These are phyloP conservation scores for Chorisops tibialis DNA, from an alignment of 2,888 invertebrate genomes.

Conservation along the genomic window DNA sequence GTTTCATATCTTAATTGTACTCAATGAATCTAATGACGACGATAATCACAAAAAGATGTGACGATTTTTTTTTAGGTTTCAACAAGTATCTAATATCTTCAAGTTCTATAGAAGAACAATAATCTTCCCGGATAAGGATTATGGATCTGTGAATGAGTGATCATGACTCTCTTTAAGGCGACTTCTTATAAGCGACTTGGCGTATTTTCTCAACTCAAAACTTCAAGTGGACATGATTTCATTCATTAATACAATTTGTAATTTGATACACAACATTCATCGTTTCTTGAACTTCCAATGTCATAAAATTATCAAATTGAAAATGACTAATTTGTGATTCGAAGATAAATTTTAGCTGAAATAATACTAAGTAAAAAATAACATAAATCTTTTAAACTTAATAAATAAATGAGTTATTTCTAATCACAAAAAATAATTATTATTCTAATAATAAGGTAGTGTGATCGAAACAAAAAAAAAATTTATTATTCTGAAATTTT, in stretches of 20 bases:
- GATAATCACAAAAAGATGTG: slow-evolving; percentile 6
- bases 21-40: not conserved
- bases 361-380: no score
- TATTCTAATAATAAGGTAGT: no score
- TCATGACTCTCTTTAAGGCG: not conserved
- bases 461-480: no score
- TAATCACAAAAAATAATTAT: no score
- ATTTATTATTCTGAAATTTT: no score
- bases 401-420: no score
- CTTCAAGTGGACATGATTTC: slow-evolving; percentile 3
- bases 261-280: no score
- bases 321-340: no score
- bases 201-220: slow-evolving; percentile 2
- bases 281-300: no score
- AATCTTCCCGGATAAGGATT: not conserved
- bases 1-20: not conserved
- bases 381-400: no score
- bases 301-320: no score
- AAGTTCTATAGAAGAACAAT: not conserved
- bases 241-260: slow-evolving; percentile 7
- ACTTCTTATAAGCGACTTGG: not conserved
- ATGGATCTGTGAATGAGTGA: not conserved
- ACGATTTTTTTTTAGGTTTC: not conserved
- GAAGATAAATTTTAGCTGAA: no score
- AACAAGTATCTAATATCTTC: slow-evolving; percentile 3